Conservation (phyloP, 2,797 vertebrate species). For the Amphiprion clarkii region DNA sequence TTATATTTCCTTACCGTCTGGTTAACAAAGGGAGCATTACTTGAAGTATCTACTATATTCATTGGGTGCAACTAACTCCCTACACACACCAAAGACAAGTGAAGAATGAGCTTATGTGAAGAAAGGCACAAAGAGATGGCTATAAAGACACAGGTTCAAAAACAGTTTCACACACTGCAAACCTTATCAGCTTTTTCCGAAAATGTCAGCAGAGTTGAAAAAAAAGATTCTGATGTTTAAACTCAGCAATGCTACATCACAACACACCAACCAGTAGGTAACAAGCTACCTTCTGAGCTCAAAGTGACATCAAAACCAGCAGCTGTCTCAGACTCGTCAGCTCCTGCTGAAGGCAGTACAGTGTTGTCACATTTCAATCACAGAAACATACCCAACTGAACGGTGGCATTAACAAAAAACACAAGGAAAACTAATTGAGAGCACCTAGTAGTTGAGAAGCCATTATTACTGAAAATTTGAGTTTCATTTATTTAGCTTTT, state of each 20-base stretch:
- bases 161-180: constrained; percentile 55
- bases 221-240: constrained; percentile 9
- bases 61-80: neutral
- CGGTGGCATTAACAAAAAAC: constrained; percentile 4
- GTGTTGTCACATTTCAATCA: constrained; percentile 33
- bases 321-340: constrained; percentile 54
- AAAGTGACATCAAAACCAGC: constrained; percentile 74
- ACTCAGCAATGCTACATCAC: constrained; percentile 35
- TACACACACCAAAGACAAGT: neutral
- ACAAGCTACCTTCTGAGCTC: constrained; percentile 84
- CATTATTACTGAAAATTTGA: neutral
- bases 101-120: neutral
- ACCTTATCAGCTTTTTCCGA: constrained; percentile 17
- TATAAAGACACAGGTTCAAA: constrained; percentile 17
- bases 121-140: constrained; percentile 18
- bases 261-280: constrained; percentile 61
- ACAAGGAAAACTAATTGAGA: neutral
- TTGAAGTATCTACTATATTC: neutral
- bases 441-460: neutral
- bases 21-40: constrained; percentile 1
- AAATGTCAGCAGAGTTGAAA: neutral
- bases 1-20: neutral
- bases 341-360: constrained; percentile 65
- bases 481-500: too few species aligned
- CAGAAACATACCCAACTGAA: neutral